phyloP scores from a whole-genome alignment of 1,140 invertebrate species.

The Pseudobourletiella spinata region DNA sequence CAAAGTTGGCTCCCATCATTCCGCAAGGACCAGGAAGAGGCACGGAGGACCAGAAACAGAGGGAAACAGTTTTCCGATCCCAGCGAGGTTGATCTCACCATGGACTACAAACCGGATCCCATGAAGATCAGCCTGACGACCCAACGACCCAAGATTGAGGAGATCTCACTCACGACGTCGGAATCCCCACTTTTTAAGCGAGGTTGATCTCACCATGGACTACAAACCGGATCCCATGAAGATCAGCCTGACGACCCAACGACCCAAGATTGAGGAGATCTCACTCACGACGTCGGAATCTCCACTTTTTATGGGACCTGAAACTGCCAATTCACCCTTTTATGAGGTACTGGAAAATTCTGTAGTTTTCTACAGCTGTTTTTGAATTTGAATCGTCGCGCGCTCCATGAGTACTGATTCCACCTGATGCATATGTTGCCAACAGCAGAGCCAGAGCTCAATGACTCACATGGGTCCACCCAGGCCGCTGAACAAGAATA shows the following conservation, averaged over 20 bases:
- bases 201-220: constrained; percentile 17
- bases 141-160: constrained; percentile 10
- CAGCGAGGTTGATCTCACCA: constrained; percentile 18
- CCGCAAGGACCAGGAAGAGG: neutral
- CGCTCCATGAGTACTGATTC: too few species aligned
- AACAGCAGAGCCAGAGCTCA: neutral
- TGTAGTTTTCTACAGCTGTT: too few species aligned
- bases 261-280: constrained; percentile 16
- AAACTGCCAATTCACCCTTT: too few species aligned
- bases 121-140: constrained; percentile 23
- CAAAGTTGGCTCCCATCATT: neutral
- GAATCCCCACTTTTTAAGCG: constrained; percentile 16
- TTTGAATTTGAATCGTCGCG: too few species aligned
- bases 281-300: constrained; percentile 30
- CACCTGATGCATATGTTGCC: too few species aligned
- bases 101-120: constrained; percentile 21
- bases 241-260: constrained; percentile 25
- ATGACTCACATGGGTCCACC: constrained; percentile 16
- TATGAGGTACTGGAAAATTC: too few species aligned
- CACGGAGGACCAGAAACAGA: neutral
- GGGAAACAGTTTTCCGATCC: constrained; percentile 2
- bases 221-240: constrained; percentile 19
- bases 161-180: constrained; percentile 29
- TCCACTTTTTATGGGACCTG: too few species aligned
- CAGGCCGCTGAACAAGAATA: neutral